These are phyloP conservation scores for Cryptus viduatorius DNA, from an alignment of 2,888 invertebrate genomes.

Conservation along the genomic window DNA sequence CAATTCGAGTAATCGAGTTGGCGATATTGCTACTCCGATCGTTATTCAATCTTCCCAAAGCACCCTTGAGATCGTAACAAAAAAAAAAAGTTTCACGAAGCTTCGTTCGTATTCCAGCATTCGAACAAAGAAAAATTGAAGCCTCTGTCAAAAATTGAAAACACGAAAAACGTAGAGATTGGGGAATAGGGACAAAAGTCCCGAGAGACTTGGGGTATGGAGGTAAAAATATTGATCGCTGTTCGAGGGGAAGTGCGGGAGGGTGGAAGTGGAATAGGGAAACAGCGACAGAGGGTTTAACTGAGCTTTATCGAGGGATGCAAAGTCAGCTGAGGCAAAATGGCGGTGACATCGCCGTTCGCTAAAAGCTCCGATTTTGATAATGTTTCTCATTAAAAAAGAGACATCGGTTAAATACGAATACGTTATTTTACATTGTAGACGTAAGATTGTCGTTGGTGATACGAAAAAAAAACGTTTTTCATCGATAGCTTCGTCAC, in stretches of 20 bases:
- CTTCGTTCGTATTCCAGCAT: not conserved
- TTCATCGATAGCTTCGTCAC: conserved; percentile 40
- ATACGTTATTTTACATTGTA: not conserved
- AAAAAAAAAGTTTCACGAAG: not conserved
- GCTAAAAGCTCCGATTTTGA: conserved; percentile 47
- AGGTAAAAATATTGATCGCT: conserved; percentile 66
- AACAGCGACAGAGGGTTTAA: not conserved
- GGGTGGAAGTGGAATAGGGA: conserved; percentile 16
- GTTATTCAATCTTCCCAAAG: not conserved
- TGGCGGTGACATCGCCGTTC: conserved; percentile 70
- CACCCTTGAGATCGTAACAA: not conserved
- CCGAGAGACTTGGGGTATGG: not conserved
- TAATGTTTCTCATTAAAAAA: conserved; percentile 51
- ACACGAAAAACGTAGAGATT: not conserved
- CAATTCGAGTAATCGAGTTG: conserved; percentile 7
- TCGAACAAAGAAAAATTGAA: not conserved
- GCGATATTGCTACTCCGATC: not conserved
- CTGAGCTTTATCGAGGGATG: conserved; percentile 60
- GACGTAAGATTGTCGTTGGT: not conserved
- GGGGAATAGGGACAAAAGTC: conserved; percentile 13
- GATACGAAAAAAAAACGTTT: conserved; percentile 1
- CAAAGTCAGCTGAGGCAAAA: conserved; percentile 77
- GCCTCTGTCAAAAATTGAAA: not conserved
- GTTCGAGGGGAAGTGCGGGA: conserved; percentile 27
- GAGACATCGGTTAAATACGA: not conserved